Base-by-base conservation (phyloP, 2,888 invertebrate species). In the Timandra comae region DNA sequence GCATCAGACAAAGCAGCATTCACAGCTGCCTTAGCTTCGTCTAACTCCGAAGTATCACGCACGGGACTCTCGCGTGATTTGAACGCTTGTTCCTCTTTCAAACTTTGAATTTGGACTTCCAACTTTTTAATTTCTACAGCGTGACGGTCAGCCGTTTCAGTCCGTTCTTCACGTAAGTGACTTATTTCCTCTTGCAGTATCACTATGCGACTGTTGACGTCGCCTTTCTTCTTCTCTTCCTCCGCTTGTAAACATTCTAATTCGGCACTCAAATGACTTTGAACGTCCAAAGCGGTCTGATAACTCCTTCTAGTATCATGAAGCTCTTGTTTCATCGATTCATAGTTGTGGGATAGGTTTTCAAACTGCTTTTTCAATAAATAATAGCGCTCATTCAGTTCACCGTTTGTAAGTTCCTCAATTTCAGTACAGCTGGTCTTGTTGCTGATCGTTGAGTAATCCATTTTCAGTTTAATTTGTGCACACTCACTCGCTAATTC, bases 381-480 rank as follows among this genome's bases (percentile, higher is more conserved):
- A 57, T 75, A 77, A 46, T 78, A 82, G 2, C 66, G 69, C 48
- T 85, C 84, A 37, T 56, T 69, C 0, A 86, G 43, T 49, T 85
- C 85, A 7, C 74, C 74, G 32, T 74, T 72, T 1, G 77, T 70
- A 40, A 82, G 36, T 10, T 79, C 81, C 37, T 80, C 82, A 1
- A 51, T 55, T 55, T 76, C 81, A 2, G 77, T 79, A 32, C 53
- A 66, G 35, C 61, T 68, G 2, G 74, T 80, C 59, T 82, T 82
- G 41, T 84, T 84, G 35, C 80, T 82, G 30, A 78, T 68, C 7
- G 77, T 79, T 2, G 86, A 86, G 45, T 76, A 82, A 75, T 86
- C 76, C 86, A 86, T 86, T 33, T 31, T 47, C 33, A 6, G 21
- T 3, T n/a, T n/a, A n/a, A n/a, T n/a, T n/a, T n/a, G n/a, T n/a